Base-by-base conservation (phyloP, 1,140 invertebrate species). In the Pissodes strobi region DNA sequence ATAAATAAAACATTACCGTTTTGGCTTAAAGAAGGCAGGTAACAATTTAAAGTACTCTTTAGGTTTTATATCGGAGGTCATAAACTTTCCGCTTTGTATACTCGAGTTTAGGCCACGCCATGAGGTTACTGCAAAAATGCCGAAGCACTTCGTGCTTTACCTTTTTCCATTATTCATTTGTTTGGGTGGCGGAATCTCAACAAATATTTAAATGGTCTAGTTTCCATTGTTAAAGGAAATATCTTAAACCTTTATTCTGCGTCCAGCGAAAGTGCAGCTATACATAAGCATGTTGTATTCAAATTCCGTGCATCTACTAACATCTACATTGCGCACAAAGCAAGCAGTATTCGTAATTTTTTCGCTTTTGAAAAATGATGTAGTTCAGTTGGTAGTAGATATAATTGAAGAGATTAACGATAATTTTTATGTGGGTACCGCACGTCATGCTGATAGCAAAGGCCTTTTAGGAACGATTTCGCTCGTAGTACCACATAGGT, bases 191-290 rank as follows among this genome's bases (percentile, higher is more conserved):
- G 41, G 55, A 45, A 57, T 57, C 55, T 38, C 55, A 57, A 57
- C 55, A 57, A 57, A 57, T 57, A 57, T 57, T 57, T 57, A 57
- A 57, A 57, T 57, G 55, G 55, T 57, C 55, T 45, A 57, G 55
- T 57, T 57, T 57, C 55, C 55, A 57, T 57, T 57, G 55, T 57
- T 57, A 45, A 45, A 27, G 23, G 39, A 21, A 57, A 57, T 55
- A 55, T 27, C 38, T 41, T 55, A 34, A 34, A 17, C n/a, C 17
- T 52, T 52, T 18, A 15, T 6, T 18, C 17, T 15, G 38, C 13
- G 15, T 22, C 21, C 17, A 52, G 49, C 49, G 49, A 52, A 17
- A 52, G 23, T 46, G 5, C 19, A 46, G 4, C 13, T 19, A 9
- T 46, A 18, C 9, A 18, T 12, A 10, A 12, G 21, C 18, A 21